A percentile compares a stretch with the other conserved stretches of the same genome.
Conservation (phyloP, 1,140 invertebrate genomes). For the Venustaconcha ellipsiformis region DNA sequence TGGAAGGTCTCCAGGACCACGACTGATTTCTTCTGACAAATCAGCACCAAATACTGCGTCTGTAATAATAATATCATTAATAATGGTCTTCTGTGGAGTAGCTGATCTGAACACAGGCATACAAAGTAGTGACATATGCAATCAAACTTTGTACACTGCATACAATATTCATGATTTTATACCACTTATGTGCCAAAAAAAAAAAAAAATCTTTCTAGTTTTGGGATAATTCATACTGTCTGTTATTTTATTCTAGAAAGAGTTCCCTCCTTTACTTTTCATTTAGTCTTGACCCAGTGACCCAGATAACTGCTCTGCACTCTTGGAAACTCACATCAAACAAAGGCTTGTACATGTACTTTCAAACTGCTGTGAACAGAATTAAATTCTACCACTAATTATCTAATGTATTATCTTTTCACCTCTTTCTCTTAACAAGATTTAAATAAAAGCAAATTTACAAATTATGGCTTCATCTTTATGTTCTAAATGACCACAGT, state of each 20-base stretch:
- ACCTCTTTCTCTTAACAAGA: no score
- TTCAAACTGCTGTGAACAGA: no score
- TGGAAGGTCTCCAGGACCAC: constrained; percentile 73
- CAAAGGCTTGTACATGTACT: constrained; percentile 7
- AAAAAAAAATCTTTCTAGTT: no score
- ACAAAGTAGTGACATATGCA: neutral
- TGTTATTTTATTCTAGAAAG: neutral
- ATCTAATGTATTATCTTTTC: no score
- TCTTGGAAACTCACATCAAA: constrained; percentile 20
- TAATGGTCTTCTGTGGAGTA: neutral
- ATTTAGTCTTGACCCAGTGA: constrained; percentile 15
- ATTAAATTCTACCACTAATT: no score
- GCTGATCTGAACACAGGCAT: neutral
- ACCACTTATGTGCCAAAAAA: no score
- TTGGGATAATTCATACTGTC: no score
- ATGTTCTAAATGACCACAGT: no score
- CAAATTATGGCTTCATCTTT: no score
- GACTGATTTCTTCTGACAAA: constrained; percentile 51
- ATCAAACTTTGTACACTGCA: no score
- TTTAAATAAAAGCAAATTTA: no score
- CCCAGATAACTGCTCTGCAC: constrained; percentile 3
- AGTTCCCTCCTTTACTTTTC: constrained; percentile 15
- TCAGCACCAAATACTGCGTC: constrained; percentile 60
- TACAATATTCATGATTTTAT: no score
- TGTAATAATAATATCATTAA: constrained; percentile 21